Evolutionary conservation across 2,113 vertebrate genomes (phyloP).

Genomic region (Zosterops borbonicus): DNA sequence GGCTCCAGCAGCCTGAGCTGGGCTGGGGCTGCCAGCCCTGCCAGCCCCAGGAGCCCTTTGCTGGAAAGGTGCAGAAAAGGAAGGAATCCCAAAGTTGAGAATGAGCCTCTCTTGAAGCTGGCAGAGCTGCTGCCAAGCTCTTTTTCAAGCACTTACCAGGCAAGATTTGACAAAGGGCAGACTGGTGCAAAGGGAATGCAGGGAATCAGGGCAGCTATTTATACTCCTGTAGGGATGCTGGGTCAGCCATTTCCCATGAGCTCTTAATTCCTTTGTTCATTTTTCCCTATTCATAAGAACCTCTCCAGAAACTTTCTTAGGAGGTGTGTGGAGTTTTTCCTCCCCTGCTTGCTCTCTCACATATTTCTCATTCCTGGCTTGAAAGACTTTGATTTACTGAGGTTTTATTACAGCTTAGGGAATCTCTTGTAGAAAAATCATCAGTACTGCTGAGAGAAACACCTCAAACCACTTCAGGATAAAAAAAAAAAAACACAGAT

Average conservation of each 20-base stretch:
- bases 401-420: not conserved
- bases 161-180: not conserved
- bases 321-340: not conserved
- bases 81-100: not conserved
- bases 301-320: not conserved
- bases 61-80: not conserved
- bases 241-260: slow-evolving; percentile 7
- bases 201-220: not conserved
- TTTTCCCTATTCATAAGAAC: not conserved
- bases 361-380: not conserved
- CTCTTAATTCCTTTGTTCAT: not conserved
- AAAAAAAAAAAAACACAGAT: not conserved
- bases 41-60: rapidly evolving
- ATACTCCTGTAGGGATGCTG: not conserved
- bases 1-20: rapidly evolving
- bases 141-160: not conserved
- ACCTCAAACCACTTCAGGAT: not conserved
- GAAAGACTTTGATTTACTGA: not conserved
- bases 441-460: not conserved
- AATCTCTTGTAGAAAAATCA: not conserved
- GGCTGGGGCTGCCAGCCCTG: not conserved
- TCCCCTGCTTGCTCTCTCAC: not conserved
- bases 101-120: not conserved
- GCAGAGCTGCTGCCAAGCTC: not conserved
- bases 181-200: not conserved